Evolutionary conservation across 2,113 vertebrate genomes (phyloP).

Genomic region (Nasalis larvatus): DNA sequence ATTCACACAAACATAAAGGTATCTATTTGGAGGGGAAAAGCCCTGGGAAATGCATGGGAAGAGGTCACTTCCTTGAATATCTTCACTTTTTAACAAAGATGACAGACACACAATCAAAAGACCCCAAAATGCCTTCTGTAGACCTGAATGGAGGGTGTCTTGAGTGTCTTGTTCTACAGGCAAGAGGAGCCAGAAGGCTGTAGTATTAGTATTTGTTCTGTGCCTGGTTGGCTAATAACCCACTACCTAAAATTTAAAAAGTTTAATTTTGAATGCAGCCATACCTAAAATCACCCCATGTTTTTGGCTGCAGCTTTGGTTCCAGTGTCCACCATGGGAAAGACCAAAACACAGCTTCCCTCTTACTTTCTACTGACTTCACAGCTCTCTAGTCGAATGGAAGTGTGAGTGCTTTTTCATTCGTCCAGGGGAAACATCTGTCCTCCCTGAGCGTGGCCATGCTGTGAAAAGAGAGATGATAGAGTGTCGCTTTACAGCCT

Average conservation of each 20-base stretch:
- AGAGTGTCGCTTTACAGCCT: not conserved
- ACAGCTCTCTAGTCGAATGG: conserved; percentile 4
- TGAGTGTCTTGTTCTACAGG: not conserved
- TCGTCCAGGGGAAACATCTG: conserved; percentile 39
- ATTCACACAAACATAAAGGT: not conserved
- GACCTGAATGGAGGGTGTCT: not conserved
- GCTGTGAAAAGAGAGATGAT: conserved; percentile 46
- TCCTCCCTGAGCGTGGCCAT: not conserved
- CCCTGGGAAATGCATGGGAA: not conserved
- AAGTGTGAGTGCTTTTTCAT: conserved; percentile 14
- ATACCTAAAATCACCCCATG: not conserved
- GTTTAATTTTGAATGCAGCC: not conserved
- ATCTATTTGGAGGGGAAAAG: not conserved
- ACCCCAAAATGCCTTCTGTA: not conserved
- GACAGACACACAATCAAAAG: not conserved
- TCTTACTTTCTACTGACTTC: not conserved
- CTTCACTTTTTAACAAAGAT: not conserved
- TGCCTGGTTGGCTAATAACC: not conserved
- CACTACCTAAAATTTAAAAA: not conserved
- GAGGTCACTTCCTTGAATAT: not conserved
- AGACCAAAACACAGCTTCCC: not conserved
- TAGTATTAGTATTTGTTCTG: not conserved
- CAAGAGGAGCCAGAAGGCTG: not conserved
- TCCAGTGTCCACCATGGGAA: not conserved
- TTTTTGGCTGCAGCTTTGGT: not conserved